Conservation (phyloP, 2,888 invertebrate species). For the Marronus borbonicus region DNA sequence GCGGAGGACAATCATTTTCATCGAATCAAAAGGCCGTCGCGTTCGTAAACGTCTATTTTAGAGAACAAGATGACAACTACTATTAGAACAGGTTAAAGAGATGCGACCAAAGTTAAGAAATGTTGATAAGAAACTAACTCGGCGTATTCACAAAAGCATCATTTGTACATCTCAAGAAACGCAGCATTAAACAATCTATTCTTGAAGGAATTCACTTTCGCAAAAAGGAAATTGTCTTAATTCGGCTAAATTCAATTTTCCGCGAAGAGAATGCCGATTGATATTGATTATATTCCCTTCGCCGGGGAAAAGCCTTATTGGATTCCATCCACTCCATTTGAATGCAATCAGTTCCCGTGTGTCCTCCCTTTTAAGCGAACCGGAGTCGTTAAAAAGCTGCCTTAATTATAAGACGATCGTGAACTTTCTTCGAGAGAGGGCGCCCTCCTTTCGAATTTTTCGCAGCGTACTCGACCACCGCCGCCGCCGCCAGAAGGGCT, state of each 20-base stretch:
- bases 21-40: too few species aligned
- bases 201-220: too few species aligned
- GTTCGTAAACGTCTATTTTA: too few species aligned
- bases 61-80: too few species aligned
- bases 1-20: too few species aligned
- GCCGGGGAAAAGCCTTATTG: conserved; percentile 5
- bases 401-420: conserved; percentile 35
- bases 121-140: too few species aligned
- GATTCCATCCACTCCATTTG: conserved; percentile 34
- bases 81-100: too few species aligned
- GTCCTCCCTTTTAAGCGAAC: conserved; percentile 11
- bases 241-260: conserved; percentile 14
- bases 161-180: too few species aligned
- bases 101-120: too few species aligned
- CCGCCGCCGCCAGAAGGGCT: conserved; percentile 1
- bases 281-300: conserved; percentile 12
- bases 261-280: background rate
- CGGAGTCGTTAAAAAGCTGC: conserved; percentile 20
- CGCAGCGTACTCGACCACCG: conserved; percentile 1
- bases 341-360: conserved; percentile 26
- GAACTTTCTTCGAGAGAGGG: conserved; percentile 16
- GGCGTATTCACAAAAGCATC: too few species aligned
- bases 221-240: background rate
- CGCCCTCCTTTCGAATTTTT: background rate
- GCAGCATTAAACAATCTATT: too few species aligned